Base-by-base conservation (phyloP, 2,113 vertebrate genomes). In the Chaenogobius annularis region DNA sequence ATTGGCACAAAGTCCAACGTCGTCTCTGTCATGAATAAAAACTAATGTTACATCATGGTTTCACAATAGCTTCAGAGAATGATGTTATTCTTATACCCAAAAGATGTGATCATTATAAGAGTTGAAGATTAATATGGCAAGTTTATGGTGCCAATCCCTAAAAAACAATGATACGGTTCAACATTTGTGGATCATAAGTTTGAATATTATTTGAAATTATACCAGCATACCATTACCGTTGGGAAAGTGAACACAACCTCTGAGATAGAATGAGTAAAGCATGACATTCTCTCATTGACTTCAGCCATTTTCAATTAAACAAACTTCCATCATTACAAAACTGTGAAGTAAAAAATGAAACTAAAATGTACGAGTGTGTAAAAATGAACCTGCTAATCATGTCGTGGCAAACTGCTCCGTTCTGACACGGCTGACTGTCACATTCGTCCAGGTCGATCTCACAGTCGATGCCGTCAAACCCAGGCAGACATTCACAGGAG, bases 361-460 rank as follows among this genome's bases (percentile, higher is more conserved):
- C 1, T 19, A 50, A 17, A 5, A 50, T 54, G 19, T n/a, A 9
- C 7, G 10, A 1, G 50, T 52, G 31, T 23, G 3, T 55, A 9
- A 4, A 1, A 11, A 1, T 3, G 26, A 81, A 97, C 96, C 96
- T 90, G 88, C 95, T 94, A 44, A 95, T 68, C 72, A 94, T 88
- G 88, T 98, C 94, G 0, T 80, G 89, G 52, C 96, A 98, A 0
- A 31, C 52, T 0, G 93, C 95, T 1, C 91, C 90, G 19, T 94
- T 94, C 22, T 83, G 90, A 46, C 96, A 98, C 0, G 96, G 96
- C 14, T 92, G 90, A 83, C 95, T 97, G 46, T 81, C 90, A 70
- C 96, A 98, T 72, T 98, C 96, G 6, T 97, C 84, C 1, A 95
- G 75, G 68, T 98, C 93, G 15, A 93, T 80, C 87, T 96, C 94